phyloP scores from a whole-genome alignment of 2,797 vertebrate genomes.

The Characodon lateralis region DNA sequence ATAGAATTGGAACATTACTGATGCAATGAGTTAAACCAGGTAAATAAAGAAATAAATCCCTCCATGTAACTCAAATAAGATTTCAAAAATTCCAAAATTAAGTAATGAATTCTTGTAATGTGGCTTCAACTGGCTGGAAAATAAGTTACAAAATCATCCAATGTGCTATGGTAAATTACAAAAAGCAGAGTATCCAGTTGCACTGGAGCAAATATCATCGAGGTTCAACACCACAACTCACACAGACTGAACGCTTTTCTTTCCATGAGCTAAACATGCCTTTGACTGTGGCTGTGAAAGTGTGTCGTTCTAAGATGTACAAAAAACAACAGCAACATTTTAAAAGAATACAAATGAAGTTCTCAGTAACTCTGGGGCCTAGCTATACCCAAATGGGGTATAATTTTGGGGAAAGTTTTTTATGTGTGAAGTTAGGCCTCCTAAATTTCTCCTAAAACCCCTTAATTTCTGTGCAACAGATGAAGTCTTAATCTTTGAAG shows the following conservation, averaged over 20 bases:
- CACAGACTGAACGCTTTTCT: not conserved
- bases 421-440: not conserved
- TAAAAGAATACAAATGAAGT: not conserved
- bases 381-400: too few relatives aligned
- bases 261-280: not conserved
- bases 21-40: not conserved
- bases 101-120: too few relatives aligned
- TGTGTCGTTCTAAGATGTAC: not conserved
- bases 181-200: not conserved
- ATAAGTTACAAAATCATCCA: too few relatives aligned
- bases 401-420: not conserved
- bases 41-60: too few relatives aligned
- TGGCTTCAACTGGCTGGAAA: too few relatives aligned
- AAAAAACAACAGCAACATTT: not conserved
- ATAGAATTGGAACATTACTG: not conserved
- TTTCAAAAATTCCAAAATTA: too few relatives aligned
- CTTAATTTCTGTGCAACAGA: not conserved
- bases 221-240: not conserved
- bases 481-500: not conserved
- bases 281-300: not conserved
- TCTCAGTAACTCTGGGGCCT: not conserved
- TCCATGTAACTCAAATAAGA: too few relatives aligned
- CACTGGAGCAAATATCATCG: not conserved
- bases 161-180: not conserved
- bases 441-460: not conserved